Percentiles rank a stretch among this genome's conserved stretches.
phyloP scores from a whole-genome alignment of 1,140 invertebrate species.

The Anastatus disparis region DNA sequence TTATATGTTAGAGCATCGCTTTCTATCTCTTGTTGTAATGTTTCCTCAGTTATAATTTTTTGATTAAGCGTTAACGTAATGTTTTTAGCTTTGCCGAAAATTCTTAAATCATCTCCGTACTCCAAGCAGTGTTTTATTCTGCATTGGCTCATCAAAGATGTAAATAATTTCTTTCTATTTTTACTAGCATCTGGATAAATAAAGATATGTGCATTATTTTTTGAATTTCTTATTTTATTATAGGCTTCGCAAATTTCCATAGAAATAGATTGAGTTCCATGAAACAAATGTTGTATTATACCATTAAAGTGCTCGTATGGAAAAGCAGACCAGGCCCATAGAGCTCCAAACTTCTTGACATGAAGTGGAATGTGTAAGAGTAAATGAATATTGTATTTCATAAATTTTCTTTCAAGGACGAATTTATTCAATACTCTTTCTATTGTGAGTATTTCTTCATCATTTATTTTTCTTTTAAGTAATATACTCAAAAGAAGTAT shows the following conservation, averaged over 20 bases:
- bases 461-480: not conserved
- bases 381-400: slow-evolving; percentile 39
- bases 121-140: not conserved
- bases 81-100: not conserved
- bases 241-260: slow-evolving; percentile 15
- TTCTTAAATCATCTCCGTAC: not conserved
- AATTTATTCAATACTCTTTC: not conserved
- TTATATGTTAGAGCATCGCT: not conserved
- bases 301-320: slow-evolving; percentile 44
- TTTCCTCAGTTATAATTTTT: not conserved
- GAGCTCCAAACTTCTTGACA: slow-evolving; percentile 32
- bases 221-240: not conserved
- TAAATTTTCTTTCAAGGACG: slow-evolving; percentile 9
- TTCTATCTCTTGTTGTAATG: too few species aligned
- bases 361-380: slow-evolving; percentile 32
- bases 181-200: not conserved
- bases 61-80: not conserved
- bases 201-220: not conserved
- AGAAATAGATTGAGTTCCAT: slow-evolving; percentile 37
- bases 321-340: slow-evolving; percentile 34
- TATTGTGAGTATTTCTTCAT: not conserved
- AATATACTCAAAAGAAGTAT: not conserved
- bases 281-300: slow-evolving; percentile 34
- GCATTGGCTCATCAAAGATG: not conserved
- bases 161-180: not conserved